These are phyloP conservation scores for Ophiodon elongatus DNA, from an alignment of 2,113 vertebrate species.

Conservation along the genomic window DNA sequence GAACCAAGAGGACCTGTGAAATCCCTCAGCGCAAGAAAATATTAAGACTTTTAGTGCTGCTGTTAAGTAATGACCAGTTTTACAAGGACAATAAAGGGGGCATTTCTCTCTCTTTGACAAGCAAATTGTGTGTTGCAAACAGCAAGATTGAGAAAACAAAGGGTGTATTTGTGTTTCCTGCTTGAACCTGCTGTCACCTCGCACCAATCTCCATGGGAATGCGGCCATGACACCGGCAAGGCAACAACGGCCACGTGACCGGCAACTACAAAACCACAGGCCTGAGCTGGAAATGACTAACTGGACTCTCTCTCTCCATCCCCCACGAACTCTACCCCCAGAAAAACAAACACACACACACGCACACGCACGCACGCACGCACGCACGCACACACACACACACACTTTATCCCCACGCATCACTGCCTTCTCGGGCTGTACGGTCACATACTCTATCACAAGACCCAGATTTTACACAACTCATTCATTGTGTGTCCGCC, in stretches of 20 bases:
- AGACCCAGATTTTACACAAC: conserved; percentile 83
- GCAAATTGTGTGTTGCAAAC: conserved; percentile 17
- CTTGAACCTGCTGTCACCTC: conserved; percentile 54
- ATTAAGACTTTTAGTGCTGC: conserved; percentile 3
- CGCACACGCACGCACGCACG: neutral
- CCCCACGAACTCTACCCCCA: neutral
- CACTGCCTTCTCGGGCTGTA: conserved; percentile 52
- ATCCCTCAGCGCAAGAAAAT: neutral
- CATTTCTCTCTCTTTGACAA: conserved; percentile 4
- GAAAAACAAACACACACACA: neutral
- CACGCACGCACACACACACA: conserved; percentile 11
- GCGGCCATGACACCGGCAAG: conserved; percentile 57
- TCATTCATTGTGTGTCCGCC: conserved; percentile 77
- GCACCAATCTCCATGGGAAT: conserved; percentile 46
- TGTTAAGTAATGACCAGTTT: conserved; percentile 13
- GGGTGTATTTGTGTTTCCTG: conserved; percentile 31
- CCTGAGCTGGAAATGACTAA: conserved; percentile 46
- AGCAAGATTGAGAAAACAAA: conserved; percentile 30
- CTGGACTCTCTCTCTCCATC: neutral
- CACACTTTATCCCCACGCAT: conserved; percentile 43
- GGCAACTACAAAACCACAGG: conserved; percentile 36
- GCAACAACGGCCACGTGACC: conserved; percentile 66
- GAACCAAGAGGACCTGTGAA: neutral
- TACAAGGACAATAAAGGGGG: conserved; percentile 21
- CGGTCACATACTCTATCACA: conserved; percentile 77